These are phyloP conservation scores for Chlamydotis undulata DNA, from an alignment of 2,113 vertebrate species.

Conservation along the genomic window DNA sequence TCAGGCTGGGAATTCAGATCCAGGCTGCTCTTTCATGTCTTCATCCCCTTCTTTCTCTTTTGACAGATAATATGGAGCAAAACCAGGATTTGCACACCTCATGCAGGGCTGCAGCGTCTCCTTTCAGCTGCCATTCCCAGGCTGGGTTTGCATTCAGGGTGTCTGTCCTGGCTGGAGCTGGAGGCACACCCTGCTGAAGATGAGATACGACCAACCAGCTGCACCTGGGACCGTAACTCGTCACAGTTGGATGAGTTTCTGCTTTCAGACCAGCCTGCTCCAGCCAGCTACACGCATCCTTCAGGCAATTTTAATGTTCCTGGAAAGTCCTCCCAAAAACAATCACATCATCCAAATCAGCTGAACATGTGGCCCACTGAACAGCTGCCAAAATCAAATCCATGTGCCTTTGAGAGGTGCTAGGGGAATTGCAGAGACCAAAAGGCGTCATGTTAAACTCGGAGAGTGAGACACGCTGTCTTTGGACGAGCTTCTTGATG, in stretches of 20 bases:
- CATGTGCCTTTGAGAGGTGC: constrained; percentile 60
- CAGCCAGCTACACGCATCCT: constrained; percentile 66
- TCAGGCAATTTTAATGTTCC: constrained; percentile 71
- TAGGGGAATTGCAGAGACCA: constrained; percentile 69
- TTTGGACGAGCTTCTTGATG: constrained; percentile 57
- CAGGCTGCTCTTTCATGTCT: neutral
- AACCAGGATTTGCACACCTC: neutral
- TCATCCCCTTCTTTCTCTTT: neutral
- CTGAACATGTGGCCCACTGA: constrained; percentile 66
- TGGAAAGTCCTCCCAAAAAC: constrained; percentile 74
- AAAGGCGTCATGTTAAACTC: constrained; percentile 64
- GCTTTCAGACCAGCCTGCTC: constrained; percentile 63
- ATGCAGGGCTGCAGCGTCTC: neutral
- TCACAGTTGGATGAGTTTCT: constrained; percentile 61
- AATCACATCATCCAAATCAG: constrained; percentile 75
- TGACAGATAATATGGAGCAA: neutral
- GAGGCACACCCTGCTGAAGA: constrained; percentile 50
- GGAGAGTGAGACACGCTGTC: constrained; percentile 12
- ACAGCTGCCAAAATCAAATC: constrained; percentile 73
- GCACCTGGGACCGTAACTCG: constrained; percentile 47
- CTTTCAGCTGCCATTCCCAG: neutral
- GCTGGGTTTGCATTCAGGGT: neutral
- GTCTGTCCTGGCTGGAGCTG: constrained; percentile 8
- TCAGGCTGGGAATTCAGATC: neutral
- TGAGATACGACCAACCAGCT: neutral